Evolutionary conservation across 2,888 invertebrate genomes (phyloP).

Genomic region (Catocala sponsa): DNA sequence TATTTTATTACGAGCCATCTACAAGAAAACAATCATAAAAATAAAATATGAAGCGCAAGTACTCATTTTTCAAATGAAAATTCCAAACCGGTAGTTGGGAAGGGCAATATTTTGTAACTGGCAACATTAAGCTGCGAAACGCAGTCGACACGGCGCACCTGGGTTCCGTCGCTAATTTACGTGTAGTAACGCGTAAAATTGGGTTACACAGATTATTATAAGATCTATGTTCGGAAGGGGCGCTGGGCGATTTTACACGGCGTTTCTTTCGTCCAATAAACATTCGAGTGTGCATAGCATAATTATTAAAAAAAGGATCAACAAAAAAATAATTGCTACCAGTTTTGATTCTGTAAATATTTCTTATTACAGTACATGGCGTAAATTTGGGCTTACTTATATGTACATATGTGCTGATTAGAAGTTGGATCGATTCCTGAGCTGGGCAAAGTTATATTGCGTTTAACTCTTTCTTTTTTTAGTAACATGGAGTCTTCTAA

Average conservation of each 20-base stretch:
- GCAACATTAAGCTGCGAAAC: constrained; percentile 49
- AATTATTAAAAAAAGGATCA: neutral
- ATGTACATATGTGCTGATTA: too few relatives aligned
- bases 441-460: too few relatives aligned
- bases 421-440: too few relatives aligned
- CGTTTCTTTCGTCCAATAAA: constrained; percentile 13
- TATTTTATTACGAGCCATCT: too few relatives aligned
- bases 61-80: neutral
- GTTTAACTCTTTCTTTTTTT: too few relatives aligned
- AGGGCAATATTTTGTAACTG: constrained; percentile 33
- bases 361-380: too few relatives aligned
- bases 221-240: constrained; percentile 38
- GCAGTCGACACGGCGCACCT: constrained; percentile 50
- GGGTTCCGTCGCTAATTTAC: constrained; percentile 52
- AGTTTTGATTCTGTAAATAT: too few relatives aligned
- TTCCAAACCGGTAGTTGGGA: neutral
- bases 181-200: constrained; percentile 47
- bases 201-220: constrained; percentile 48
- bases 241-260: constrained; percentile 24
- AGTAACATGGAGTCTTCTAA: too few relatives aligned
- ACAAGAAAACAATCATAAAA: neutral
- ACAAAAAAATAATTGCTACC: too few relatives aligned
- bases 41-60: neutral
- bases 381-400: too few relatives aligned
- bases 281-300: constrained; percentile 12